phyloP scores from a whole-genome alignment of 2,888 invertebrate genomes.

The Agelastica alni region DNA sequence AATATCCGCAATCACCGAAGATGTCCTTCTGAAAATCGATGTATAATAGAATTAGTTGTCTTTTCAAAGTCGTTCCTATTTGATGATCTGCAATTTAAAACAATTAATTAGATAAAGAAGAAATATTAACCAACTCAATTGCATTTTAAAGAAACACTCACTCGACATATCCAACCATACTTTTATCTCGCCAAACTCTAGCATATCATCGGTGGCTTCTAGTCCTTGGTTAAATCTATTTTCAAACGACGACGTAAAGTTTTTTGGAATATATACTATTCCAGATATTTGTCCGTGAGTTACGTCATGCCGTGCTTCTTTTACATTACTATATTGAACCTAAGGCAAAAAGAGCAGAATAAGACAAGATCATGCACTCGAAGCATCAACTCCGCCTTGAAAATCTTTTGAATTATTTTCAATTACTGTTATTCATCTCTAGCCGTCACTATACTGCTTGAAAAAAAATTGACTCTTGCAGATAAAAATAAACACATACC shows the following conservation, averaged over 20 bases:
- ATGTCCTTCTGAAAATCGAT: constrained; percentile 67
- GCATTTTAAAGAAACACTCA: constrained; percentile 56
- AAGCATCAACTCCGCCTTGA: too few relatives aligned
- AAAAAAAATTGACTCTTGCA: not conserved
- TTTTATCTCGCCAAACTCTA: constrained; percentile 65
- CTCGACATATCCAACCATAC: constrained; percentile 78
- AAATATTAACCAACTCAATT: too few relatives aligned
- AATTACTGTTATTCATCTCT: too few relatives aligned
- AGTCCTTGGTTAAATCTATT: constrained; percentile 63
- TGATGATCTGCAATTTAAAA: constrained; percentile 18
- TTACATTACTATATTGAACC: constrained; percentile 59
- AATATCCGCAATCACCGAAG: constrained; percentile 67
- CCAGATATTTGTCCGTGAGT: constrained; percentile 63
- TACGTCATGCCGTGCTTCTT: constrained; percentile 60
- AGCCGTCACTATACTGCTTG: too few relatives aligned
- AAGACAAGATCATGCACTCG: too few relatives aligned
- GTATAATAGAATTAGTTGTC: constrained; percentile 62
- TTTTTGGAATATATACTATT: constrained; percentile 68
- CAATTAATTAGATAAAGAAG: too few relatives aligned
- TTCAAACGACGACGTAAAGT: constrained; percentile 70
- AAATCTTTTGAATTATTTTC: too few relatives aligned
- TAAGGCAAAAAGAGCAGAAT: too few relatives aligned
- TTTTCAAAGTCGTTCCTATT: constrained; percentile 58
- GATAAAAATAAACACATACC: constrained; percentile 6
- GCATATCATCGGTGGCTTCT: constrained; percentile 58